Conservation (phyloP, 2,888 invertebrate genomes). For the Ichneumon xanthorius region DNA sequence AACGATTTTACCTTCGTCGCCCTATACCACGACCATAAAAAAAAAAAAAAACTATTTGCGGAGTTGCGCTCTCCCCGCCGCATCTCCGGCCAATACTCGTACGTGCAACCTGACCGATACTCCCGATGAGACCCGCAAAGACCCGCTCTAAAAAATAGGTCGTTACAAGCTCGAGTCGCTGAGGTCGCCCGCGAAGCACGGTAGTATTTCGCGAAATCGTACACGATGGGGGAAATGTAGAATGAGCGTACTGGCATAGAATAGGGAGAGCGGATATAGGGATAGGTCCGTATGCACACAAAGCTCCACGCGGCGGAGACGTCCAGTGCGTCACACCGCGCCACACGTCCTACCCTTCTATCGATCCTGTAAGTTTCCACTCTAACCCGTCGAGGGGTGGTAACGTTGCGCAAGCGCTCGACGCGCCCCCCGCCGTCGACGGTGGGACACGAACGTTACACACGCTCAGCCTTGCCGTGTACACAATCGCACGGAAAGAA, state of each 20-base stretch:
- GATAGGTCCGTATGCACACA: constrained; percentile 16
- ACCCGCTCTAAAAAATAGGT: not conserved
- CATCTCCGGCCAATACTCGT: too few species aligned
- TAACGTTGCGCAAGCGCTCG: constrained; percentile 71
- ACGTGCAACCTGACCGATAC: too few species aligned
- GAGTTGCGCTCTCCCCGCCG: too few species aligned
- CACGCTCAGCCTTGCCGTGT: not conserved
- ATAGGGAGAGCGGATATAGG: not conserved
- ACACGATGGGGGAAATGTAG: not conserved
- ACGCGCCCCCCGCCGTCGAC: constrained; percentile 44
- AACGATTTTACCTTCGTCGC: not conserved
- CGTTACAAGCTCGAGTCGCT: not conserved
- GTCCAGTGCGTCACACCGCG: constrained; percentile 56
- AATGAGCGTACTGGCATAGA: constrained; percentile 1
- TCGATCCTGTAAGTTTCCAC: constrained; percentile 78
- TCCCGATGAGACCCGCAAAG: not conserved
- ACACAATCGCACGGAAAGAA: not conserved
- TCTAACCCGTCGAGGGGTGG: constrained; percentile 50
- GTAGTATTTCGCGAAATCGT: not conserved
- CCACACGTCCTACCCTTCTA: constrained; percentile 63
- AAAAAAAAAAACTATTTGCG: not conserved
- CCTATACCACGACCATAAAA: not conserved
- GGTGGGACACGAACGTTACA: not conserved
- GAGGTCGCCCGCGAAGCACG: not conserved
- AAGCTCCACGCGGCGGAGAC: constrained; percentile 38